These are phyloP conservation scores for Gobionotothen gibberifrons DNA, from an alignment of 2,797 vertebrate species.

Conservation along the genomic window DNA sequence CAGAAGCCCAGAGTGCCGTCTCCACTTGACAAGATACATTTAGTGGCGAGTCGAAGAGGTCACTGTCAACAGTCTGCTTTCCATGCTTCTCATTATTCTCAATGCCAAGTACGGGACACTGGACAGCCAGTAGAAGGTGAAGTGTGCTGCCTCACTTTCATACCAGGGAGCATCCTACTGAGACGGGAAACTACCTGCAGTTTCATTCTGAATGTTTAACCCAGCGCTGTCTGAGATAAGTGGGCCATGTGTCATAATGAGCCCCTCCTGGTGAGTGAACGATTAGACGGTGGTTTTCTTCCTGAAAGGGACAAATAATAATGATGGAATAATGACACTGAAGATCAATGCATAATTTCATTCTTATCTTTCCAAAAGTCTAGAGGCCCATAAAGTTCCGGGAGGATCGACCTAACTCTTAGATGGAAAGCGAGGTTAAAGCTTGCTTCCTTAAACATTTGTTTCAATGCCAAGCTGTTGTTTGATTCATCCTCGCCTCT, in stretches of 20 bases:
- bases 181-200: conserved; percentile 34
- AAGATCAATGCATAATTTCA: conserved; percentile 50
- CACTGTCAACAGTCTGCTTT: conserved; percentile 75
- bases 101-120: conserved; percentile 66
- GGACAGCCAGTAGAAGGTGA: conserved; percentile 50
- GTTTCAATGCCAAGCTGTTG: conserved; percentile 42
- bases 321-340: conserved; percentile 61
- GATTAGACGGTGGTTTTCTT: conserved; percentile 48
- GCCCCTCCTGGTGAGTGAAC: conserved; percentile 48
- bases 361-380: conserved; percentile 38
- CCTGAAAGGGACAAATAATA: conserved; percentile 63
- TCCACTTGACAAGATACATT: conserved; percentile 66
- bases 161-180: conserved; percentile 13
- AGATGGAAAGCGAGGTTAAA: conserved; percentile 56
- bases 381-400: conserved; percentile 44
- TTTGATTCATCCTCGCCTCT: conserved; percentile 57
- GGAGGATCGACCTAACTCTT: conserved; percentile 37
- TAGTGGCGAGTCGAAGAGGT: conserved; percentile 64
- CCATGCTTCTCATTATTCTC: conserved; percentile 75
- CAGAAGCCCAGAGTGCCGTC: conserved; percentile 46
- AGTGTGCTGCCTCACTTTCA: conserved; percentile 52
- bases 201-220: conserved; percentile 64
- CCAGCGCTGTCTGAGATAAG: conserved; percentile 60
- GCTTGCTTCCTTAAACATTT: conserved; percentile 49
- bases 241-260: conserved; percentile 74